phyloP scores from a whole-genome alignment of 2,113 vertebrate species.

The Coregonus clupeaformis region DNA sequence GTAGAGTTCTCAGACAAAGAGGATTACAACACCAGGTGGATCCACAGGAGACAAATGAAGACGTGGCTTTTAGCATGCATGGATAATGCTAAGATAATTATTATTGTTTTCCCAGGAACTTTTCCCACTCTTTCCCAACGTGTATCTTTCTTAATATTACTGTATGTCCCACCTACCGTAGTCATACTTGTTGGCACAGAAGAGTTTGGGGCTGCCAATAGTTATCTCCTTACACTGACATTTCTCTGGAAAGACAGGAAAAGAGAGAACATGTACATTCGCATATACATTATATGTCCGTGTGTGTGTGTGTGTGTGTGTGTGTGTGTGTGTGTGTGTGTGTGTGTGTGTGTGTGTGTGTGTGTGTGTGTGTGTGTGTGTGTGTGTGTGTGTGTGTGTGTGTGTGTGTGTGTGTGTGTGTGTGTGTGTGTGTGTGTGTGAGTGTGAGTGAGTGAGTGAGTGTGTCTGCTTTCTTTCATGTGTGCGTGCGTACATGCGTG shows the following conservation, averaged over 20 bases:
- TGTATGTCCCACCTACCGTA: slow-evolving; percentile 79
- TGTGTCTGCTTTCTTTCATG: background rate
- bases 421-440: too few species aligned
- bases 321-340: background rate
- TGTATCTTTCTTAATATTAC: background rate
- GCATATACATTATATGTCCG: background rate
- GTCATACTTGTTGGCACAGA: slow-evolving; percentile 89
- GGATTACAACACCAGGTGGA: too few species aligned
- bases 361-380: background rate
- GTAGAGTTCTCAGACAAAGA: too few species aligned
- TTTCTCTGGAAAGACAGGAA: slow-evolving; percentile 79
- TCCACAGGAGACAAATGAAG: background rate
- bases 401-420: too few species aligned
- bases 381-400: too few species aligned
- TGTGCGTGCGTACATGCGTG: slow-evolving; percentile 15
- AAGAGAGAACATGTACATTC: slow-evolving; percentile 14
- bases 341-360: slow-evolving; percentile 10
- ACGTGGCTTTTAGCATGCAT: background rate
- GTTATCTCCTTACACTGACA: slow-evolving; percentile 89
- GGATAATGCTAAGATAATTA: background rate
- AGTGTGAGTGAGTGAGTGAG: background rate
- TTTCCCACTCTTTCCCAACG: too few species aligned
- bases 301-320: background rate
- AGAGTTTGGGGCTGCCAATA: slow-evolving; percentile 82
- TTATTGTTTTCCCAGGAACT: background rate